Evolutionary conservation across 2,888 invertebrate species (phyloP).

Genomic region (Drosophila formosana): DNA sequence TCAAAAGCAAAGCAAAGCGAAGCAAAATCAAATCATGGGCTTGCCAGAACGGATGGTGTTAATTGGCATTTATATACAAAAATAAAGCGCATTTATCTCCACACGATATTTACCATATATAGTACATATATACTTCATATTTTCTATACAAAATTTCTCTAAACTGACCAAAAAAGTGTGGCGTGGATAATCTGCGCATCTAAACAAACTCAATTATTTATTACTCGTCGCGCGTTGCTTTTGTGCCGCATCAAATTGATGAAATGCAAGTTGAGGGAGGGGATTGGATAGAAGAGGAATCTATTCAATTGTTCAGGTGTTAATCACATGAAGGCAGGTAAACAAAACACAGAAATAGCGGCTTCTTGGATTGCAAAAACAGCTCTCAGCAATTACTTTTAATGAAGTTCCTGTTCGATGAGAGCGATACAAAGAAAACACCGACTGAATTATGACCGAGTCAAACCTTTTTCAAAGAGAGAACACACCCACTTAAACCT

Average conservation of each 20-base stretch:
- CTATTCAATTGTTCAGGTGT: constrained; percentile 37
- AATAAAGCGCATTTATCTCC: constrained; percentile 8
- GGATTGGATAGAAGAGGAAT: neutral
- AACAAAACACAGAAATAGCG: neutral
- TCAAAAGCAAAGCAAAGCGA: neutral
- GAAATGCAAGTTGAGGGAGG: constrained; percentile 32
- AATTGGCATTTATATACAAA: constrained; percentile 53
- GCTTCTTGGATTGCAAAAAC: constrained; percentile 35
- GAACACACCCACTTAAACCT: neutral
- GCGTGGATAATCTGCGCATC: constrained; percentile 37
- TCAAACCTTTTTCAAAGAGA: neutral
- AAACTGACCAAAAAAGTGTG: constrained; percentile 24
- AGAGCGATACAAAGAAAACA: neutral
- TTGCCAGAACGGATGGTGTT: constrained; percentile 68
- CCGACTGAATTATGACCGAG: neutral
- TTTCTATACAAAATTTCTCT: constrained; percentile 8
- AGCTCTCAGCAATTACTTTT: constrained; percentile 17
- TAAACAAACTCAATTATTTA: constrained; percentile 5
- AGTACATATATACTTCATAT: neutral
- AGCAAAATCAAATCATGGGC: constrained; percentile 21
- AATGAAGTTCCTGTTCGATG: constrained; percentile 19
- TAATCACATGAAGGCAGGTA: constrained; percentile 25
- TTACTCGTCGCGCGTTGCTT: constrained; percentile 47
- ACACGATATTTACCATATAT: constrained; percentile 9
- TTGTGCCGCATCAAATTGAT: constrained; percentile 61